These are phyloP conservation scores for Dicerorhinus sumatrensis DNA, from an alignment of 2,113 vertebrate genomes.

Conservation along the genomic window DNA sequence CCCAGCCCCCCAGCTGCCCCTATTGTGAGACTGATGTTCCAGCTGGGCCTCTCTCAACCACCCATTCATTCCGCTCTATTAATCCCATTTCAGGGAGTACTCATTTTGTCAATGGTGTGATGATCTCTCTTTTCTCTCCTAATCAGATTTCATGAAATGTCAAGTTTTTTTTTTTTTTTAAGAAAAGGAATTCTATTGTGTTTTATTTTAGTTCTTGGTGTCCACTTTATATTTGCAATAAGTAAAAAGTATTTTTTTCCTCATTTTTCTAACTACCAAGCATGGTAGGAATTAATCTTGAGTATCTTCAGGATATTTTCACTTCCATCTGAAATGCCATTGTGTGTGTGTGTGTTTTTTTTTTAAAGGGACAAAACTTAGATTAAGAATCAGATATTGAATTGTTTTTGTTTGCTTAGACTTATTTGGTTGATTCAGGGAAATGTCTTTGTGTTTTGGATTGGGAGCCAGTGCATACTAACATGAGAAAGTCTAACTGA, in stretches of 20 bases:
- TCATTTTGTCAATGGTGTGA: constrained; percentile 41
- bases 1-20: constrained; percentile 76
- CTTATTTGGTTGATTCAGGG: not conserved
- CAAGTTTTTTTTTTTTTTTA: not conserved
- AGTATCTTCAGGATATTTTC: not conserved
- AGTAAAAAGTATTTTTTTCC: not conserved
- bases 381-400: constrained; percentile 24
- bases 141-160: constrained; percentile 56
- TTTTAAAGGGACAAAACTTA: not conserved
- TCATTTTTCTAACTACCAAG: not conserved
- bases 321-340: not conserved
- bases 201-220: constrained; percentile 31
- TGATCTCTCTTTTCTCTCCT: constrained; percentile 45
- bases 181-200: not conserved
- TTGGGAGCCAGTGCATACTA: not conserved
- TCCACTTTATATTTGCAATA: not conserved
- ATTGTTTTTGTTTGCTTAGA: constrained; percentile 33
- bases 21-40: constrained; percentile 72
- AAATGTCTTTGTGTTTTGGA: not conserved
- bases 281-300: not conserved
- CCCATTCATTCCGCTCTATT: constrained; percentile 77
- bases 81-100: constrained; percentile 72
- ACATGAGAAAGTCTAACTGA: not conserved
- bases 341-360: not conserved
- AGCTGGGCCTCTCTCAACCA: constrained; percentile 78